Evolutionary conservation across 2,113 vertebrate genomes (phyloP).

Genomic region (Todiramphus chloris): DNA sequence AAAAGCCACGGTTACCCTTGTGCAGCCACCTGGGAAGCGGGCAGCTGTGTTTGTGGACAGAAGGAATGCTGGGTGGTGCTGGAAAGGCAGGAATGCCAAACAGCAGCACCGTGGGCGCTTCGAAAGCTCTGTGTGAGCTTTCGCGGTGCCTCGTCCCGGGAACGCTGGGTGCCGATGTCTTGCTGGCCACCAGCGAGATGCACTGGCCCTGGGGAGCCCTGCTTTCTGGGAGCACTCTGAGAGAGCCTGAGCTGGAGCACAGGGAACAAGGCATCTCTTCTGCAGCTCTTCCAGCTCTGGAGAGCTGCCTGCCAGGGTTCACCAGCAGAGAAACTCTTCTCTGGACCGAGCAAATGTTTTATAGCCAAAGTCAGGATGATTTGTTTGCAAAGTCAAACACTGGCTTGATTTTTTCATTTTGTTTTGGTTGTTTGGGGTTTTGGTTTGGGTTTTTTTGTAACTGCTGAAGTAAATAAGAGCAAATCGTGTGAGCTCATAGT

Average conservation of each 20-base stretch:
- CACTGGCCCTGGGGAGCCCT: neutral
- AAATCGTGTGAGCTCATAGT: slow-evolving; percentile 38
- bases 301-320: neutral
- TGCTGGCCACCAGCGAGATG: neutral
- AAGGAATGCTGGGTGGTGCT: neutral
- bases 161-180: neutral
- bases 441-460: neutral
- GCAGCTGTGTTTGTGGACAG: neutral
- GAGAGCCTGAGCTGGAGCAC: neutral
- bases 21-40: neutral
- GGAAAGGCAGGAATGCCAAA: neutral
- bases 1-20: neutral
- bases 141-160: neutral
- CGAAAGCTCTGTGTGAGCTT: neutral
- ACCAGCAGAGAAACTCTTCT: neutral
- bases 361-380: slow-evolving; percentile 41
- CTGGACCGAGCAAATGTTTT: slow-evolving; percentile 22
- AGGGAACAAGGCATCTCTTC: neutral
- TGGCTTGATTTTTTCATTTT: neutral
- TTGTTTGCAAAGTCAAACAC: slow-evolving; percentile 46
- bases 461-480: slow-evolving; percentile 47
- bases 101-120: neutral
- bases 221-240: accelerated
- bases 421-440: neutral
- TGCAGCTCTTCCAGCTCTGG: neutral